These are phyloP conservation scores for Beroe forskalii DNA, from an alignment of 37 sponge, comb jelly and placozoan species.

Conservation along the genomic window DNA sequence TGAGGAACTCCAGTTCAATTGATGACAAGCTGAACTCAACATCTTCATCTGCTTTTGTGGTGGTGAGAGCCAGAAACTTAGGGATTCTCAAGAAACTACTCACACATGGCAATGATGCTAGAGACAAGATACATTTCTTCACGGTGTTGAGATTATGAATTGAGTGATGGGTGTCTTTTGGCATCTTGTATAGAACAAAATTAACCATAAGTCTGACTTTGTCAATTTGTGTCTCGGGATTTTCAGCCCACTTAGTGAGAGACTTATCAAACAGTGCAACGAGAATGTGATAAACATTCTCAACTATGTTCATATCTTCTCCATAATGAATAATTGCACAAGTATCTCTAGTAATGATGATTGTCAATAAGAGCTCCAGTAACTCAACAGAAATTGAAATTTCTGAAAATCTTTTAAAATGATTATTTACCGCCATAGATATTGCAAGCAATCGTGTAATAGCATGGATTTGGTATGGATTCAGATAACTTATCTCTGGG, in stretches of 20 bases:
- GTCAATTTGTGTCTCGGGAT: background rate
- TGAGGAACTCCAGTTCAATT: conserved; percentile 33
- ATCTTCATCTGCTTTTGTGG: background rate
- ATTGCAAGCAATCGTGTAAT: conserved; percentile 38
- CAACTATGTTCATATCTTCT: conserved; percentile 53
- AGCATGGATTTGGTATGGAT: conserved; percentile 62
- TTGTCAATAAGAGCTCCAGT: conserved; percentile 30
- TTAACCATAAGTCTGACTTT: conserved; percentile 46
- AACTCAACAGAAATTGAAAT: background rate
- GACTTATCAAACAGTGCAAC: conserved; percentile 12
- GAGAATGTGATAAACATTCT: conserved; percentile 53
- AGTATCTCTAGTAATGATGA: conserved; percentile 29
- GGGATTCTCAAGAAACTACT: conserved; percentile 54
- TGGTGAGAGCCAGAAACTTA: conserved; percentile 10
- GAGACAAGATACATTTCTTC: conserved; percentile 47
- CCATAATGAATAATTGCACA: conserved; percentile 51
- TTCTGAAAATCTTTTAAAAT: background rate
- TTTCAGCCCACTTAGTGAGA: background rate
- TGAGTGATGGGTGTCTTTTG: conserved; percentile 13
- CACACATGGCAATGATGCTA: conserved; percentile 51
- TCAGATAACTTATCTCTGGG: conserved; percentile 42
- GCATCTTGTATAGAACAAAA: conserved; percentile 42
- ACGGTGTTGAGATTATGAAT: conserved; percentile 1
- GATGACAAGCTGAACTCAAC: conserved; percentile 38
- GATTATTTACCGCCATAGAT: background rate